A percentile compares a stretch with the other conserved stretches of the same genome.
phyloP scores from a whole-genome alignment of 2,113 vertebrate genomes.

The Nasalis larvatus region DNA sequence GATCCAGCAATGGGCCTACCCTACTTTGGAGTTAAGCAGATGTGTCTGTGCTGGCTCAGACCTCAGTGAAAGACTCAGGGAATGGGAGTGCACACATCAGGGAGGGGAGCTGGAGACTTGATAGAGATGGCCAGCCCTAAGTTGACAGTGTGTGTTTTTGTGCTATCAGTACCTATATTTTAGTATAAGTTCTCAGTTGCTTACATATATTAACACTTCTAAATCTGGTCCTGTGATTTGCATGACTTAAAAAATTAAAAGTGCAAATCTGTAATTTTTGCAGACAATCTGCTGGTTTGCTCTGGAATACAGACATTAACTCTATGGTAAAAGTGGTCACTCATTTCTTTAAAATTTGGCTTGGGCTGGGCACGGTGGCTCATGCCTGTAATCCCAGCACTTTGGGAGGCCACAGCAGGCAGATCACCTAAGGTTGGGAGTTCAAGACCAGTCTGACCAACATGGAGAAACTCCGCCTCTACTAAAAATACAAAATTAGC shows the following conservation, averaged over 20 bases:
- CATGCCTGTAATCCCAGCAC: too few relatives aligned
- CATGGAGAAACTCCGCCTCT: too few relatives aligned
- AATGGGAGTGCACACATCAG: not conserved
- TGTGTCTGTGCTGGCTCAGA: not conserved
- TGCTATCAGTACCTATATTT: not conserved
- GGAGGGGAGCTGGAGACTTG: not conserved
- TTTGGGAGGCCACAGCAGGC: too few relatives aligned
- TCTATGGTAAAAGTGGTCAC: conserved; percentile 10
- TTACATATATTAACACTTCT: not conserved
- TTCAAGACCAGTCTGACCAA: too few relatives aligned
- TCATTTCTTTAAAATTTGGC: not conserved
- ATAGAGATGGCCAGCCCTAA: not conserved
- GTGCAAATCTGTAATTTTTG: not conserved
- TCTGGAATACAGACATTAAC: conserved; percentile 16
- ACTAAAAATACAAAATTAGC: too few relatives aligned
- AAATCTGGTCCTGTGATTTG: not conserved
- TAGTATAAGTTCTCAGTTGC: not conserved
- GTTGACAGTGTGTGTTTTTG: not conserved
- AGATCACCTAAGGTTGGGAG: too few relatives aligned
- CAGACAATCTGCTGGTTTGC: not conserved
- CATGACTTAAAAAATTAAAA: conserved; percentile 14
- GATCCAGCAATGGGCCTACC: not conserved
- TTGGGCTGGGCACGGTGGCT: too few relatives aligned
- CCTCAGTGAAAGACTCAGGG: not conserved
- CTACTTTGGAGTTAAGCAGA: not conserved